Evolutionary conservation across 2,113 vertebrate genomes (phyloP), one percentile per base, ranked within the genome.

Genomic region (Rhinoptilus africanus): DNA sequence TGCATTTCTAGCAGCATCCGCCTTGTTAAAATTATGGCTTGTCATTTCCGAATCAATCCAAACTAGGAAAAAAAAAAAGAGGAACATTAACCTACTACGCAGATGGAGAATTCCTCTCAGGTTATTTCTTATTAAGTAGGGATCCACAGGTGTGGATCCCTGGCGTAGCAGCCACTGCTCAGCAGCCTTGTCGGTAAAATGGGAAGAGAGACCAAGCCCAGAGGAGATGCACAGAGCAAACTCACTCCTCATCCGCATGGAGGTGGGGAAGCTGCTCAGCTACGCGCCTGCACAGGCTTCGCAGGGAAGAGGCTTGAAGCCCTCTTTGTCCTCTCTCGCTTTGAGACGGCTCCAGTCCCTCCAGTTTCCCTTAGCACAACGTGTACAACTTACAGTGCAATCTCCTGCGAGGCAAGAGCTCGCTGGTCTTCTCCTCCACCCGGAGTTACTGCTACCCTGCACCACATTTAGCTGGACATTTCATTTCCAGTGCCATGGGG

Each of bases 1-100:
- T 64, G 51, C 64, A 41, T 56, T 82, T 85, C 76, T 75, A 88
- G 51, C 66, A 89, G 89, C 56, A 82, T 51, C 69, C 81, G 43
- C 59, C 69, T 60, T 53, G 8, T 39, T 89, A 34, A 78, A 95
- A 82, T 82, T 18, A 62, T 2, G 34, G 69, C 34, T 72, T 72
- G 41, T 34, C 28, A 28, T 68, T 84, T 89, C 54, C 30, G 67
- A 71, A 86, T 39, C 68, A 54, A 87, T 59, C n/a, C 64, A 78
- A 35, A 81, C 39, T 37, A 67, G 34, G 7, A n/a, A 63, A 43
- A 67, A 56, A 34, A 54, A 72, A 23, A 69, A 9, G 43, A 77
- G 72, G 22, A 83, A 12, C 10, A 10, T 85, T 24, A 28, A 21
- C 43, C 30, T 77, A 4, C 79, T 39, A 12, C 39, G 62, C 39